These are phyloP conservation scores for Motacilla tschutschensis DNA, from an alignment of 2,113 vertebrate genomes.

Conservation along the genomic window DNA sequence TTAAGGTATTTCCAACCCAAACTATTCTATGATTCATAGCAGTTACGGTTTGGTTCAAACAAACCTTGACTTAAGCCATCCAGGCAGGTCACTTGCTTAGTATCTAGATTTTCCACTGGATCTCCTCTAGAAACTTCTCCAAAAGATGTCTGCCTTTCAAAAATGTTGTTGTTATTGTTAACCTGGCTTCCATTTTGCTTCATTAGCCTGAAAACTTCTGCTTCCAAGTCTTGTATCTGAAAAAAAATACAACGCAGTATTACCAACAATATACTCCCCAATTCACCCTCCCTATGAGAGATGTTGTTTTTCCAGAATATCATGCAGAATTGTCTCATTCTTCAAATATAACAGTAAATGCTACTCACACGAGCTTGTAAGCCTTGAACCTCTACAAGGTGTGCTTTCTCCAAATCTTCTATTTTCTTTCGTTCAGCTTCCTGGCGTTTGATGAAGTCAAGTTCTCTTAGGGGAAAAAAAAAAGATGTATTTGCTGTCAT, in stretches of 20 bases:
- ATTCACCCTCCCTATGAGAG: not conserved
- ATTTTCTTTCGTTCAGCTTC: conserved; percentile 91
- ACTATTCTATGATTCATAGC: not conserved
- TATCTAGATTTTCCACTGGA: conserved; percentile 68
- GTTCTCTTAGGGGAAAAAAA: conserved; percentile 79
- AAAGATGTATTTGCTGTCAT: conserved; percentile 27
- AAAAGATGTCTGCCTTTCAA: conserved; percentile 77
- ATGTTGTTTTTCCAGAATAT: not conserved
- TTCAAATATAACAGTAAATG: not conserved
- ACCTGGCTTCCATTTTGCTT: conserved; percentile 94
- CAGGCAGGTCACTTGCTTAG: conserved; percentile 71
- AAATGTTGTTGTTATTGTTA: conserved; percentile 95
- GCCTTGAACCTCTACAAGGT: conserved; percentile 90
- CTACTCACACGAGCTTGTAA: conserved; percentile 89
- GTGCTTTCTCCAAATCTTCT: conserved; percentile 92
- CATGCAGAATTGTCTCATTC: not conserved
- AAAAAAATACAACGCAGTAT: conserved; percentile 6
- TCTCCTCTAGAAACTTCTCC: conserved; percentile 72
- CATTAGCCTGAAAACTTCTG: conserved; percentile 90
- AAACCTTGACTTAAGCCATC: conserved; percentile 80
- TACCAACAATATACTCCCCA: not conserved
- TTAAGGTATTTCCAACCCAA: not conserved
- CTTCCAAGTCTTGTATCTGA: conserved; percentile 90
- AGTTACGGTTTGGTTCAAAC: conserved; percentile 18
- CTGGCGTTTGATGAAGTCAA: conserved; percentile 94